These are phyloP conservation scores for Labeo catla DNA, from an alignment of 2,113 vertebrate species.

Conservation along the genomic window DNA sequence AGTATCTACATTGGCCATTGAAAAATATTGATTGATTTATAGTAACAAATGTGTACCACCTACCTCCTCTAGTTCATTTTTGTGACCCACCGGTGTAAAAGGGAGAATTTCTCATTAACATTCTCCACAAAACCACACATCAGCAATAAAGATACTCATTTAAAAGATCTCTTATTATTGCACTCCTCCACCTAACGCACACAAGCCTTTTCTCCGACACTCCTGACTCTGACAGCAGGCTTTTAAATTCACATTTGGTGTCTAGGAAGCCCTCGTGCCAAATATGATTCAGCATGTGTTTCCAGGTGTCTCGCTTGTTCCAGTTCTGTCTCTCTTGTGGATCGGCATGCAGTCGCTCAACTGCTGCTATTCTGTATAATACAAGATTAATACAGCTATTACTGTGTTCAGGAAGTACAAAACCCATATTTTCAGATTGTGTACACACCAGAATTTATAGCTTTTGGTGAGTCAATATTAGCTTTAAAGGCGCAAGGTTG, in stretches of 20 bases:
- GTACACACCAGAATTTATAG: conserved; percentile 35
- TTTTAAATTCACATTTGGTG: conserved; percentile 11
- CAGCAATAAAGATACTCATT: conserved; percentile 2
- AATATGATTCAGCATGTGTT: conserved; percentile 14
- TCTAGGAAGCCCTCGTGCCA: conserved; percentile 31
- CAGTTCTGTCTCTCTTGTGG: conserved; percentile 20
- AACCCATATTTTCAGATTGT: conserved; percentile 24
- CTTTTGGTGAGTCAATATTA: conserved; percentile 41
- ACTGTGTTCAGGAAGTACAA: conserved; percentile 4
- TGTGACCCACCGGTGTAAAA: not conserved
- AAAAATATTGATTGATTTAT: not conserved
- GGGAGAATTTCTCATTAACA: not conserved
- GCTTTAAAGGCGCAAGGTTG: conserved; percentile 33
- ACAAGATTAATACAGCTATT: conserved; percentile 41
- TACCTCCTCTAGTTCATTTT: not conserved
- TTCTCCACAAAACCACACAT: not conserved
- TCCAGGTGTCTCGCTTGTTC: conserved; percentile 30
- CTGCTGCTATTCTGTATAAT: conserved; percentile 16
- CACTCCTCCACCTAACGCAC: not conserved
- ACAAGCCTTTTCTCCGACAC: not conserved
- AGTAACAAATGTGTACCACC: not conserved
- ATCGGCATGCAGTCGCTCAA: conserved; percentile 23
- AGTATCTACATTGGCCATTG: no score
- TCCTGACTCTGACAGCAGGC: conserved; percentile 10
- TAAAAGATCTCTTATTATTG: not conserved